Evolutionary conservation across 2,888 invertebrate genomes (phyloP), one percentile per base, ranked within the genome.

Genomic region (Ceraclea dissimilis): DNA sequence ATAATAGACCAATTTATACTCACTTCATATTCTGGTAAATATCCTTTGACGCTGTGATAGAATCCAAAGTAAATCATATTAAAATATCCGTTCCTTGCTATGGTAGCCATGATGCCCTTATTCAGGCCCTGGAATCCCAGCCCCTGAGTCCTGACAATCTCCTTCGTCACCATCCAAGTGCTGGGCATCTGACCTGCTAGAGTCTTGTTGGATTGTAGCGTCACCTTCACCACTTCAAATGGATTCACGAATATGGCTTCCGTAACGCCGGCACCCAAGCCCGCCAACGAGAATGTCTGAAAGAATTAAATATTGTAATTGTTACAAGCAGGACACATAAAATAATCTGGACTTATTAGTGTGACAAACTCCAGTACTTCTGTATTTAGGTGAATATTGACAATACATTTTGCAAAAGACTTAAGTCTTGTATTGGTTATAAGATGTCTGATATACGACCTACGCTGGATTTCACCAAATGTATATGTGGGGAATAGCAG

Each of bases 211-310:
- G 90, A 84, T 69, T 91, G 91, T 60, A 91, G 72, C 1, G 84
- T 84, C n/a, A 96, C 93, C 79, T 96, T 97, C 0, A 97, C 91
- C 31, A 94, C 93, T 80, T 96, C 95, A 70, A 95, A 95, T 0
- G 95, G 95, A 74, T 95, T 95, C 0, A 94, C 90, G 54, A 94
- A 78, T 60, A 95, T 79, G 5, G 88, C 93, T 75, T 96, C 95
- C n/a, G 95, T 90, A 2, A 92, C 73, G 50, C 96, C 96, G 48
- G 94, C 90, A 56, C 86, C 85, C 11, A 94, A 75, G 44, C 96
- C 96, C 60, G 96, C 92, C 65, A 93, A 70, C 2, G 93, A 85
- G 71, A 90, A 92, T 17, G 92, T 90, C 90, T 94, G 73, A 52
- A 80, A 76, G 60, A 63, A 53, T 6, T 6, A 18, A 8, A 39